A percentile compares a stretch with the other conserved stretches of the same genome.
Evolutionary conservation across 1,140 invertebrate species (phyloP).

Genomic region (Diuraphis noxia): DNA sequence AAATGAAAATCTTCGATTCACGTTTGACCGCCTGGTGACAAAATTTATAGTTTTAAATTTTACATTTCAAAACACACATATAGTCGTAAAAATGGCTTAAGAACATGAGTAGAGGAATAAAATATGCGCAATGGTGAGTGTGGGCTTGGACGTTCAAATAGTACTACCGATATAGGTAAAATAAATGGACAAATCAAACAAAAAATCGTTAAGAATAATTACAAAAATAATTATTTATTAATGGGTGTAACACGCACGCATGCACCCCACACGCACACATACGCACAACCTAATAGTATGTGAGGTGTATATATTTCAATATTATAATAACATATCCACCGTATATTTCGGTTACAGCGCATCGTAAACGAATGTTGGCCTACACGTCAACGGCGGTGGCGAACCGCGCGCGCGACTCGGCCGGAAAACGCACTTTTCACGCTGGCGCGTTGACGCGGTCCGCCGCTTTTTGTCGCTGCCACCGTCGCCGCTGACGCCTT

Average conservation of each 20-base stretch:
- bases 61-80: background rate
- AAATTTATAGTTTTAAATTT: too few relatives aligned
- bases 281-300: too few relatives aligned
- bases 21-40: too few relatives aligned
- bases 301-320: too few relatives aligned
- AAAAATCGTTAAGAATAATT: background rate
- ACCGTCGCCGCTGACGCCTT: background rate
- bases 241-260: background rate
- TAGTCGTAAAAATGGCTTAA: background rate
- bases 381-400: background rate
- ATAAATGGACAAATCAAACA: background rate
- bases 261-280: too few relatives aligned
- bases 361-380: background rate
- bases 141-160: background rate
- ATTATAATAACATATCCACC: too few relatives aligned
- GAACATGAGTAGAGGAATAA: background rate
- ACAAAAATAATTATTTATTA: background rate
- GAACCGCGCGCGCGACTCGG: conserved; percentile 21
- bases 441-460: background rate
- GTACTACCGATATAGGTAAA: background rate
- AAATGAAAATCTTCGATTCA: background rate
- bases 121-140: background rate
- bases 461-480: background rate
- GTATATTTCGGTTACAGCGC: background rate
- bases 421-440: conserved; percentile 3